Base-by-base conservation (phyloP, 2,888 invertebrate species). In the Exocentrus adspersus region DNA sequence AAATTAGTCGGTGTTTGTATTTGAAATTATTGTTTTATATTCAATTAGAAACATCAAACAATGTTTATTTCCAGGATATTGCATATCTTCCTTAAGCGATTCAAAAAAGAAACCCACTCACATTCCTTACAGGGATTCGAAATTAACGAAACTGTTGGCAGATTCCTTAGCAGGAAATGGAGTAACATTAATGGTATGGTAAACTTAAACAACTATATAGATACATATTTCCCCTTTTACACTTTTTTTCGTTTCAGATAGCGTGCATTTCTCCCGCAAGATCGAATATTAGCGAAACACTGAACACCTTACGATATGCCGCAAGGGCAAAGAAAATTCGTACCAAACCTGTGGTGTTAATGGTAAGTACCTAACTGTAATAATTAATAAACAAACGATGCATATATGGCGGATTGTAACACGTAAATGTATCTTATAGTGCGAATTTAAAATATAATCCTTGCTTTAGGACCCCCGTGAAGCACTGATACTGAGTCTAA, bases 101-200 rank as follows among this genome's bases (percentile, higher is more conserved):
- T 86, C 88, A 1, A 92, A 89, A 79, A 90, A 90, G 75, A 89
- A 91, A 66, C 85, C 84, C 52, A 94, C 93, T 0, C 97, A 97
- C 81, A 96, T 97, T 67, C 97, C 97, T 0, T 97, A 97, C 82
- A 84, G 97, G 74, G 97, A 97, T 83, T 95, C 95, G 78, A 95
- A 97, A 81, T 85, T 97, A 52, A 97, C 97, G 4, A 97, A 97
- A 82, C 84, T 97, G 3, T 82, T 97, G 56, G 95, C 97, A 0
- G 97, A 97, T 81, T 96, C 96, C 75, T 86, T 97, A 3, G 95
- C 96, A 0, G 97, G 97, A 42, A 95, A 93, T 78, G 97, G 97
- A 3, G 95, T 96, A 4, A 95, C 97, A 0, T 85, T 97, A 9
- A 97, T 97, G 97, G 95, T 94, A 84, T n/a, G n/a, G n/a, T n/a